A percentile compares a stretch with the other conserved stretches of the same genome.
Conservation (phyloP, 92 coral and sea anemone species). For the Montipora capitata region DNA sequence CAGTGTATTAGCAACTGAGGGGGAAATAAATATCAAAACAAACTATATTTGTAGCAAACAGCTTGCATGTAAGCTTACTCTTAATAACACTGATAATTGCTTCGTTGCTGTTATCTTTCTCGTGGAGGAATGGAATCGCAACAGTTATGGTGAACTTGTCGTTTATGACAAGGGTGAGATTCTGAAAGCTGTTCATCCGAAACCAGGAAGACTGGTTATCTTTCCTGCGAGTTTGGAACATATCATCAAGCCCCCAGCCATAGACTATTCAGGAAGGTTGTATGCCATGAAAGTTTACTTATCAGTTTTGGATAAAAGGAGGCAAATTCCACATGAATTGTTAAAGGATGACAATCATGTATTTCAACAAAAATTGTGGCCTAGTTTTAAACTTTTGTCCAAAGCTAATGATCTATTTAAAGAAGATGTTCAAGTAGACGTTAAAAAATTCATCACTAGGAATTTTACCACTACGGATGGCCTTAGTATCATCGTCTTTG, state of each 20-base stretch:
- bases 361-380: not conserved
- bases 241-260: conserved; percentile 82
- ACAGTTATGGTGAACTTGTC: conserved; percentile 82
- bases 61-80: not conserved
- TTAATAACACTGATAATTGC: not conserved
- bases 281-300: conserved; percentile 65
- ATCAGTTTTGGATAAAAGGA: conserved; percentile 11
- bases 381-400: conserved; percentile 21
- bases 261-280: conserved; percentile 58
- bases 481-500: conserved; percentile 77
- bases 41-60: conserved; percentile 28
- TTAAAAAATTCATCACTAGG: conserved; percentile 67
- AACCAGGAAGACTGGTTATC: conserved; percentile 75
- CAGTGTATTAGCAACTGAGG: conserved; percentile 39
- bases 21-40: conserved; percentile 67
- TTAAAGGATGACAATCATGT: not conserved
- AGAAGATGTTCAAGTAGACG: not conserved
- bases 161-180: conserved; percentile 82
- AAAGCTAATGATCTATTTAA: not conserved
- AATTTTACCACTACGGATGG: conserved; percentile 74
- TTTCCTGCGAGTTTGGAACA: conserved; percentile 66
- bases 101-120: conserved; percentile 60
- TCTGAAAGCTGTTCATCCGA: conserved; percentile 76
- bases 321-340: not conserved
- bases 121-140: conserved; percentile 73